Evolutionary conservation across 2,113 vertebrate genomes (phyloP), one percentile per base, ranked within the genome.

Genomic region (Lepidothrix coronata): DNA sequence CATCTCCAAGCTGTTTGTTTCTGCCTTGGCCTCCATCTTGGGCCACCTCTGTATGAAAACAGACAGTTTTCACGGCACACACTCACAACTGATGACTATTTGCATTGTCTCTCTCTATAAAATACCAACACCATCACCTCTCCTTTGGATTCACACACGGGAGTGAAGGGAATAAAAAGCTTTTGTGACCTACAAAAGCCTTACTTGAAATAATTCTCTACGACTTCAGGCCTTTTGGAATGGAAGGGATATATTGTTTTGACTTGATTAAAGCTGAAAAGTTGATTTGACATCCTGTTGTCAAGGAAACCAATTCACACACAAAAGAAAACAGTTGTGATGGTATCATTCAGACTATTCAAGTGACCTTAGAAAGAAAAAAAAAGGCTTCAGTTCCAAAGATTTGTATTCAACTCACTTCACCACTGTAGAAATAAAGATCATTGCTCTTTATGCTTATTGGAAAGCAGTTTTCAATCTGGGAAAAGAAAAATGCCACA

Each of bases 291-390:
- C 94, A 96, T 95, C 94, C 90, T 97, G 96, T 98, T 90, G 96
- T 97, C 98, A 98, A 97, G 98, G 97, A 97, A 97, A 98, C 97
- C 94, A 94, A 70, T 94, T 96, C 96, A 96, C 96, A 97, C 82
- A 96, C 94, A 96, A 96, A 93, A 96, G 95, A 97, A 97, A 94
- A 95, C 95, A 96, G 96, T 97, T 96, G 93, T 96, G 94, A 96
- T 91, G 85, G 92, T 97, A 96, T 87, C 96, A 95, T 97, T 98
- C 97, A 96, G 93, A 97, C 91, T 95, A 97, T 96, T 97, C 94
- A 96, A 95, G 92, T 98, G 98, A 97, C 92, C 95, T 98, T 95
- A 97, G 58, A 85, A 94, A 89, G 96, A 96, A 96, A 95, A 87
- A 87, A 87, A 97, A 95, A 94, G 73, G 62, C 75, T 93, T 95